Evolutionary conservation across 2,888 invertebrate species (phyloP).

Genomic region (Tipula unca): DNA sequence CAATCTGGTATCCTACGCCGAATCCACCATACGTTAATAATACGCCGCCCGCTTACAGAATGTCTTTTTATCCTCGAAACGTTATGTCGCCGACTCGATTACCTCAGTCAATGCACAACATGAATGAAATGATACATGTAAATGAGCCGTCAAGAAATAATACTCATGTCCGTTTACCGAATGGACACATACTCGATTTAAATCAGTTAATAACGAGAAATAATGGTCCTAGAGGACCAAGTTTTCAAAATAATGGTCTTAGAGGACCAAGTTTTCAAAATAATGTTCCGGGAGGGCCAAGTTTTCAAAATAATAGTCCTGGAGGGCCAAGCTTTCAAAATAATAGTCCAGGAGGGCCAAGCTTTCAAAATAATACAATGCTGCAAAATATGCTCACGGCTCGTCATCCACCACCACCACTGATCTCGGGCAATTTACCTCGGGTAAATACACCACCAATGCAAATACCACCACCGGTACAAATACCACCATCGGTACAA

Average conservation of each 20-base stretch:
- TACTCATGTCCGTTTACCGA: constrained; percentile 38
- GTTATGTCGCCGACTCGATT: constrained; percentile 19
- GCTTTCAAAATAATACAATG: neutral
- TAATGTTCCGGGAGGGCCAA: neutral
- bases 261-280: constrained; percentile 18
- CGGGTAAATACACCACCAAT: constrained; percentile 29
- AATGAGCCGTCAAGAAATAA: constrained; percentile 41
- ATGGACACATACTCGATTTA: constrained; percentile 41
- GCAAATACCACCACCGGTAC: constrained; percentile 25
- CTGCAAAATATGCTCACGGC: neutral
- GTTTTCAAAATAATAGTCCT: neutral
- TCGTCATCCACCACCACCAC: neutral
- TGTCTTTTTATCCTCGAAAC: neutral
- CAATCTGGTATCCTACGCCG: neutral
- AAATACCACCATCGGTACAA: neutral
- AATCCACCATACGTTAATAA: neutral
- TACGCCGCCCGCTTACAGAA: neutral
- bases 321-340: neutral
- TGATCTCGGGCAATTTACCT: neutral
- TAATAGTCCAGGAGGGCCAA: no score
- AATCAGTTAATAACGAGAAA: constrained; percentile 33
- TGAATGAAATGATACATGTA: constrained; percentile 33
- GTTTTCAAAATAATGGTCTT: neutral
- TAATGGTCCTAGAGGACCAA: constrained; percentile 9
- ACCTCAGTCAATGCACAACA: neutral